Evolutionary conservation across 2,888 invertebrate genomes (phyloP).

Genomic region (Nematopogon swammerdamellus): DNA sequence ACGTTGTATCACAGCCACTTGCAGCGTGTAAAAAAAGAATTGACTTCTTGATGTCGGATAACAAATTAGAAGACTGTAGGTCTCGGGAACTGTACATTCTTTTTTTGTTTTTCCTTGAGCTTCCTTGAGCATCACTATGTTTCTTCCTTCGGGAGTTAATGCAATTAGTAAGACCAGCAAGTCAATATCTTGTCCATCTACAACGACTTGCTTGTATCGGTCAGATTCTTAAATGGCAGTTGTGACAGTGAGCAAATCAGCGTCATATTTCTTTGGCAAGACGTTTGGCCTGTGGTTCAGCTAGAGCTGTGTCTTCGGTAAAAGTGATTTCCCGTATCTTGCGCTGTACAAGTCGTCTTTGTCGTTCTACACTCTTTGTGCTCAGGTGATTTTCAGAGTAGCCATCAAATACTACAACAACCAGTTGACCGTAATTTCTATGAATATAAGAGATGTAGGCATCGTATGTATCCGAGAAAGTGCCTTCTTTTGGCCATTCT

Average conservation of each 20-base stretch:
- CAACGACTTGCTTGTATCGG: not conserved
- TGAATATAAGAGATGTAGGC: not conserved
- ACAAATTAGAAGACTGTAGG: not conserved
- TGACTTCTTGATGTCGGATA: conserved; percentile 1
- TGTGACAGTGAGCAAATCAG: not conserved
- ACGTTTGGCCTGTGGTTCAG: not conserved
- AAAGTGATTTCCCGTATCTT: not conserved
- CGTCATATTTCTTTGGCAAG: conserved; percentile 1
- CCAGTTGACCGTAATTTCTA: not conserved
- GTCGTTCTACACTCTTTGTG: not conserved
- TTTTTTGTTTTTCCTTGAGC: not conserved
- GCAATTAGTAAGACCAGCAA: conserved; percentile 1
- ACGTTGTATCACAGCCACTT: too few species aligned
- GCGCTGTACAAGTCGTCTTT: not conserved
- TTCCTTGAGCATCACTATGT: not conserved
- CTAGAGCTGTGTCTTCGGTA: not conserved
- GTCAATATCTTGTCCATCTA: not conserved
- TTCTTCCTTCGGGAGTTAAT: not conserved
- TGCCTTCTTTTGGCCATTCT: not conserved
- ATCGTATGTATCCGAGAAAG: not conserved
- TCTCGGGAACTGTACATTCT: conserved; percentile 1
- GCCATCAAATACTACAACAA: conserved; percentile 1
- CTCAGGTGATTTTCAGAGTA: not conserved
- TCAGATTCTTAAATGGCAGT: not conserved
- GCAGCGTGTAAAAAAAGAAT: not conserved